Base-by-base conservation (phyloP, 2,888 invertebrate genomes). In the Carabus problematicus region DNA sequence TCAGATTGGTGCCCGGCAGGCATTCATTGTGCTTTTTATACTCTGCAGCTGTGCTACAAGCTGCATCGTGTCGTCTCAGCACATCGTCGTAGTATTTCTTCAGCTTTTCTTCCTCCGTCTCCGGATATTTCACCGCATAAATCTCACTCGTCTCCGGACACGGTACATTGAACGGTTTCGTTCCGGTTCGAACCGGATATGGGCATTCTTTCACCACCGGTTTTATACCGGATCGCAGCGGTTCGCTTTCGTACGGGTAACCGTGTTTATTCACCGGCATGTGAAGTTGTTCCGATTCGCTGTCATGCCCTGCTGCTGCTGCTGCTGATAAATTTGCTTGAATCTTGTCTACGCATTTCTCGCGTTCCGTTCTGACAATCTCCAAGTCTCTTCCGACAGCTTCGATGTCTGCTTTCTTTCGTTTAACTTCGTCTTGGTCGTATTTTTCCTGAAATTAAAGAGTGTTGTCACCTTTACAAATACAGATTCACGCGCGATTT, bases 41-140 rank as follows among this genome's bases (percentile, higher is more conserved):
- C 69, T 75, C 76, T 1, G 77, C 74, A 3, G 77, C 73, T 59
- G 76, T 75, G 8, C 73, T 70, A 70, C 82, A 82, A 4, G 81
- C 74, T 41, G 77, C 76, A 54, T 77, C 75, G 45, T 82, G 81
- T 59, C 77, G 73, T 71, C 76, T 74, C 39, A 81, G 70, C 2
- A 82, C 78, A 8, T 76, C 75, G 11, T 78, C 76, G 64, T 82
- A 82, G 71, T 81, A 80, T 71, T 81, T 81, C 40, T 79, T 75
- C 43, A 75, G 70, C n/a, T 76, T 77, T 74, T 82, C 81, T 75
- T 81, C 80, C 61, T 66, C 45, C 16, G 66, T 63, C 16, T 67
- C 52, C 0, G 62, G 70, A 29, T 60, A 61, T 63, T 70, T 70
- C 29, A 70, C 70, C 11, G 12, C 40, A 7, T 70, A 62, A 14